Percentiles rank a stretch among this genome's conserved stretches.
Evolutionary conservation across 2,888 invertebrate genomes (phyloP).

Genomic region (Hydriomena furcata): DNA sequence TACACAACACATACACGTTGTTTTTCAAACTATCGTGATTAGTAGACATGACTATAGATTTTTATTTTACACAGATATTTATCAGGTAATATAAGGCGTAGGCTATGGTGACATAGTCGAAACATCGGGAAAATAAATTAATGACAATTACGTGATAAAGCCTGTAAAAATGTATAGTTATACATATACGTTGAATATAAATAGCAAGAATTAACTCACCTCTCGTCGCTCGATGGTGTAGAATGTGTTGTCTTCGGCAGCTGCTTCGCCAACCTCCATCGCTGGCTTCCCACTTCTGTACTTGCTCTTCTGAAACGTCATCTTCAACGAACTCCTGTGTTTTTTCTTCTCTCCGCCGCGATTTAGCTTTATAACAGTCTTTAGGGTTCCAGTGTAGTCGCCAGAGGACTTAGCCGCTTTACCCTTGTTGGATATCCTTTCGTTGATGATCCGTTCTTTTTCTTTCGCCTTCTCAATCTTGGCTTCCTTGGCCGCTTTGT

Average conservation of each 20-base stretch:
- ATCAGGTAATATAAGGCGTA: no score
- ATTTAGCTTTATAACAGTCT: constrained; percentile 92
- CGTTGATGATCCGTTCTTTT: constrained; percentile 67
- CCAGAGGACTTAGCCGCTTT: constrained; percentile 63
- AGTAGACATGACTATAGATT: no score
- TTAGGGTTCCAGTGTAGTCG: constrained; percentile 91
- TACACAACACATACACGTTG: no score
- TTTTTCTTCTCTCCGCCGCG: constrained; percentile 84
- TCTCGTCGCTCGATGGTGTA: constrained; percentile 87
- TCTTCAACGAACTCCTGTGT: constrained; percentile 88
- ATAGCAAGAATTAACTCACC: constrained; percentile 55
- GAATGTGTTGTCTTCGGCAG: constrained; percentile 73
- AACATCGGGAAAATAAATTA: no score
- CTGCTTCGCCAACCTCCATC: constrained; percentile 63
- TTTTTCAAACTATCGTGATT: no score
- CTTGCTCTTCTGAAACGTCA: constrained; percentile 90
- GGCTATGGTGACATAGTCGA: no score
- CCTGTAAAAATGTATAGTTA: no score
- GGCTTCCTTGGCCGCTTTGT: constrained; percentile 88
- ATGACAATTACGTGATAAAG: no score
- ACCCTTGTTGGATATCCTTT: constrained; percentile 54
- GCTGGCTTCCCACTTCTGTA: constrained; percentile 83
- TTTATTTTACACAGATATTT: no score
- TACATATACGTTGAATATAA: no score
- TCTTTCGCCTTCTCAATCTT: constrained; percentile 83